Evolutionary conservation across 2,888 invertebrate genomes (phyloP).

Genomic region (Lobophora halterata): DNA sequence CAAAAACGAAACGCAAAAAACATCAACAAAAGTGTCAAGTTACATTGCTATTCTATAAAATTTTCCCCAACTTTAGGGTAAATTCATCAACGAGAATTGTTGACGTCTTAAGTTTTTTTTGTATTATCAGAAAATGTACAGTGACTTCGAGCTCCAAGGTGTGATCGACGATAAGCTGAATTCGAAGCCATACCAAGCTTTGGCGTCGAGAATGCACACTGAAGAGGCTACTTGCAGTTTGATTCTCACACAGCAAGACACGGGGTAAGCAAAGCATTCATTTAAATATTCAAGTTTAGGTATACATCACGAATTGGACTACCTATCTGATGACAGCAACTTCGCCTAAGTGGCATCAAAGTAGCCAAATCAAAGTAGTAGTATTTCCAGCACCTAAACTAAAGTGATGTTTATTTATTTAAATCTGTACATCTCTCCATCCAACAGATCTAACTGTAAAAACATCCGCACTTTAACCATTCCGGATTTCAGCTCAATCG

Average conservation of each 20-base stretch:
- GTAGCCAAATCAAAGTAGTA: too few species aligned
- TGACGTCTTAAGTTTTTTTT: not conserved
- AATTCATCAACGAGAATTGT: not conserved
- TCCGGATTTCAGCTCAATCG: too few species aligned
- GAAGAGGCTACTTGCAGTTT: conserved; percentile 97
- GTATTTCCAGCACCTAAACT: too few species aligned
- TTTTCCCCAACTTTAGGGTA: conserved; percentile 7
- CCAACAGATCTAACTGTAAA: too few species aligned
- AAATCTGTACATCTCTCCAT: too few species aligned
- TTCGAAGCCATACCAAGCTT: conserved; percentile 96
- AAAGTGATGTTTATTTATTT: too few species aligned
- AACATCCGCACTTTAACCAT: too few species aligned
- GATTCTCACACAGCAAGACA: conserved; percentile 88
- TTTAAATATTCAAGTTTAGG: too few species aligned
- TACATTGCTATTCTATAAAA: not conserved
- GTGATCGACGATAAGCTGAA: conserved; percentile 98
- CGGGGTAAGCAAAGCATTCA: too few species aligned
- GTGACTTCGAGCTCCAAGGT: conserved; percentile 99
- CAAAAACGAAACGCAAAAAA: conserved; percentile 3
- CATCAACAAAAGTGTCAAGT: not conserved
- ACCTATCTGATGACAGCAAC: too few species aligned
- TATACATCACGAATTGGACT: too few species aligned
- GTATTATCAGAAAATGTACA: conserved; percentile 93
- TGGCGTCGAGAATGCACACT: conserved; percentile 96
- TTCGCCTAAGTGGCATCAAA: too few species aligned